phyloP scores from a whole-genome alignment of 2,888 invertebrate species.

The Liposcelis brunnea region DNA sequence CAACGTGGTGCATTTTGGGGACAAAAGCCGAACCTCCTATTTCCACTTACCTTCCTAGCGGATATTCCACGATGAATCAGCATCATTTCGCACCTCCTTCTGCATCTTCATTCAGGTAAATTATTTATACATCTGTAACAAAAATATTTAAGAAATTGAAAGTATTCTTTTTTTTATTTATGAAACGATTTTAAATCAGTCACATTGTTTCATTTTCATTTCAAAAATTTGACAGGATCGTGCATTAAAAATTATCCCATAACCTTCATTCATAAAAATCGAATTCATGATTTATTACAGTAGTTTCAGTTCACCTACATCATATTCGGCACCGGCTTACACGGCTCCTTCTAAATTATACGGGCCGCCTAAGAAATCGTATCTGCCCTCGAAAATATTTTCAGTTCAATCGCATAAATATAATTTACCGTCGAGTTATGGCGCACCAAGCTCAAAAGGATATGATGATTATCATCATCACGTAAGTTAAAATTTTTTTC shows the following conservation, averaged over 20 bases:
- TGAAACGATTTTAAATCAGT: too few species aligned
- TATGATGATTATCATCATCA: too few species aligned
- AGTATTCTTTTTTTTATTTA: too few species aligned
- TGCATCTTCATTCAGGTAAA: not conserved
- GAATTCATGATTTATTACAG: not conserved
- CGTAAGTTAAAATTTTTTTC: not conserved
- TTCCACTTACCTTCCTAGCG: not conserved
- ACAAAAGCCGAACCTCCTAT: too few species aligned
- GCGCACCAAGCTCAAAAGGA: too few species aligned
- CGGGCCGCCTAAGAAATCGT: not conserved
- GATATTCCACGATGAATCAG: not conserved
- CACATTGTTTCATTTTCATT: too few species aligned
- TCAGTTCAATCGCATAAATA: not conserved
- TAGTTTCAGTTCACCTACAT: not conserved
- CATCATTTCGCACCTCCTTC: not conserved
- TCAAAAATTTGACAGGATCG: too few species aligned
- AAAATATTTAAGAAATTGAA: too few species aligned
- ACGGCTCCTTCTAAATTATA: not conserved
- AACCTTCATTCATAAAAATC: too few species aligned
- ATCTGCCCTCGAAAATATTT: not conserved
- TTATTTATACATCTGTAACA: too few species aligned
- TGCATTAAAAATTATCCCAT: too few species aligned
- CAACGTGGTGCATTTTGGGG: too few species aligned
- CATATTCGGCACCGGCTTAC: not conserved
- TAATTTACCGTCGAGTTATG: not conserved